A percentile compares a stretch with the other conserved stretches of the same genome.
Evolutionary conservation across 2,797 vertebrate genomes (phyloP).

Genomic region (Benthosema pterotum): DNA sequence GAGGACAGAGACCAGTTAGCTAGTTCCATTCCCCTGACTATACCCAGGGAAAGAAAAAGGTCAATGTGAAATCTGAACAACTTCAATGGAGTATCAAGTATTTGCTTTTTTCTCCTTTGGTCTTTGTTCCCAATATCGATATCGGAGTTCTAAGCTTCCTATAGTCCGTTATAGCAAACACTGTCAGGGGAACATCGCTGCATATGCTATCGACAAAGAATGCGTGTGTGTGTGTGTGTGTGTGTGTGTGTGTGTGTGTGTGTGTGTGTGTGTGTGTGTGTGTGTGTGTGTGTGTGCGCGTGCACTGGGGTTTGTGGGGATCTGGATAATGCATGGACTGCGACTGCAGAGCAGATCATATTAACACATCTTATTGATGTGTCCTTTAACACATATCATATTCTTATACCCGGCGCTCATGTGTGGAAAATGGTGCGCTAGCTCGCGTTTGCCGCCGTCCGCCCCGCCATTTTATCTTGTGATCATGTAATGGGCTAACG

Average conservation of each 20-base stretch:
- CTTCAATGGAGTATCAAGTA: conserved; percentile 51
- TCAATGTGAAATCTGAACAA: conserved; percentile 78
- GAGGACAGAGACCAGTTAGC: conserved; percentile 49
- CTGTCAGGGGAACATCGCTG: conserved; percentile 61
- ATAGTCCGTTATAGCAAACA: conserved; percentile 64
- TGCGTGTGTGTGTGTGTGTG: neutral
- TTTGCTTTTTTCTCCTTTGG: conserved; percentile 5
- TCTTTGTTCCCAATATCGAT: conserved; percentile 50
- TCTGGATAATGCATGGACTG: conserved; percentile 43
- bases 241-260: too few relatives aligned
- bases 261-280: too few relatives aligned
- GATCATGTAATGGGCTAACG: conserved; percentile 72
- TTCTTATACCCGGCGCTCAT: conserved; percentile 53
- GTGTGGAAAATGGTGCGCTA: conserved; percentile 60
- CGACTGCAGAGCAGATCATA: conserved; percentile 73
- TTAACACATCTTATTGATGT: conserved; percentile 74
- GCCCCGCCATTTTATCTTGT: conserved; percentile 67
- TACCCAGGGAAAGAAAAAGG: conserved; percentile 42
- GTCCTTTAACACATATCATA: conserved; percentile 73
- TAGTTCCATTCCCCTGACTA: conserved; percentile 44
- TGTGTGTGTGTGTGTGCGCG: too few relatives aligned
- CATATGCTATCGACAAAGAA: conserved; percentile 50
- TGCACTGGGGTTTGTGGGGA: neutral
- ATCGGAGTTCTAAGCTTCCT: conserved; percentile 36
- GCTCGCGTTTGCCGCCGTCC: conserved; percentile 65